These are phyloP conservation scores for Hemaris fuciformis DNA, from an alignment of 2,888 invertebrate genomes.

Conservation along the genomic window DNA sequence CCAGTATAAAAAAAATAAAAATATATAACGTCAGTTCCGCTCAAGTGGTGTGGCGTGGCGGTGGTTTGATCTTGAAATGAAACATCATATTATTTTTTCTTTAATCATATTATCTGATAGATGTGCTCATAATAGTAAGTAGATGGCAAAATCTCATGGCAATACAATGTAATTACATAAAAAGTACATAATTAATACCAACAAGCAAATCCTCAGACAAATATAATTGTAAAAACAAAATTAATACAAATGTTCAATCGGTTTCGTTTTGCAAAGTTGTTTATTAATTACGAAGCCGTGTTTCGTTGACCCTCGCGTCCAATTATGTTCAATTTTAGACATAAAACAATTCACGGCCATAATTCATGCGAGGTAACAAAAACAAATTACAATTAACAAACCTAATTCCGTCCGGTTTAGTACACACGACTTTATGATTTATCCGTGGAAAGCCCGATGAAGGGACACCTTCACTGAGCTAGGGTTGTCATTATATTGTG, in stretches of 20 bases:
- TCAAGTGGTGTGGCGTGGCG: too few species aligned
- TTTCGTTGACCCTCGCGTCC: conserved; percentile 11
- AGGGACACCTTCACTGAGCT: conserved; percentile 9
- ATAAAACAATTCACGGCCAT: conserved; percentile 42
- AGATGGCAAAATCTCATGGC: too few species aligned
- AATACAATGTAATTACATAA: too few species aligned
- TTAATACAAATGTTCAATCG: background rate
- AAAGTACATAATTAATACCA: too few species aligned
- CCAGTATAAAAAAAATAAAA: too few species aligned
- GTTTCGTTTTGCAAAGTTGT: background rate
- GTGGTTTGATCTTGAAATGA: too few species aligned
- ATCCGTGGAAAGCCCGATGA: conserved; percentile 37
- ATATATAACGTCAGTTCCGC: too few species aligned
- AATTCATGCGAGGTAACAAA: conserved; percentile 38
- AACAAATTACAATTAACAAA: conserved; percentile 56
- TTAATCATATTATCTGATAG: background rate
- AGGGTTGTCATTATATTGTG: conserved; percentile 11
- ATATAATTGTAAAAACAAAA: background rate
- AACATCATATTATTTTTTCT: background rate
- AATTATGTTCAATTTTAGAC: conserved; percentile 28
- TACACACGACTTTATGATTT: conserved; percentile 56
- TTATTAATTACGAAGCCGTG: background rate
- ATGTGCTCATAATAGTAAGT: too few species aligned
- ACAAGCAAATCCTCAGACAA: background rate
- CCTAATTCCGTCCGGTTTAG: conserved; percentile 43